phyloP scores from a whole-genome alignment of 2,797 vertebrate genomes.

The Rhinoraja longicauda region DNA sequence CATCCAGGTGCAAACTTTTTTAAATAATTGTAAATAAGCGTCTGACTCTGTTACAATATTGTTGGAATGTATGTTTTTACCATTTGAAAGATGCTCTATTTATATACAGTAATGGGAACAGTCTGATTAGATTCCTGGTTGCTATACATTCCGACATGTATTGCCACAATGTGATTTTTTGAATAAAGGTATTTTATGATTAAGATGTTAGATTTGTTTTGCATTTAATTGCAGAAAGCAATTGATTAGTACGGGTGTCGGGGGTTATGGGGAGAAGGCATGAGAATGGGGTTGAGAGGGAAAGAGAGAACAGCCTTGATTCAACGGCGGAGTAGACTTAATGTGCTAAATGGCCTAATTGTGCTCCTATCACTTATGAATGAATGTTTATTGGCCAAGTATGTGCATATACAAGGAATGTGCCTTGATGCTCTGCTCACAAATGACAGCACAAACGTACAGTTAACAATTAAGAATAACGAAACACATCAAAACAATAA shows the following conservation, averaged over 20 bases:
- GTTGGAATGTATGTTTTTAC: constrained; percentile 36
- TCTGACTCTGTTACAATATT: constrained; percentile 32
- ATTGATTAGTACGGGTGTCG: background rate
- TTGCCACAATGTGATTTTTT: constrained; percentile 30
- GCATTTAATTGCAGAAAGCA: background rate
- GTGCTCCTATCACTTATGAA: no score
- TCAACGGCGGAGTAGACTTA: no score
- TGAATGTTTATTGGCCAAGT: no score
- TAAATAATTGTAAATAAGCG: constrained; percentile 34
- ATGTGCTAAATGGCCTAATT: no score
- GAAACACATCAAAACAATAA: no score
- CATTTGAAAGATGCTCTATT: constrained; percentile 31
- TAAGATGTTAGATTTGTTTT: constrained; percentile 7
- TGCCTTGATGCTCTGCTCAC: no score
- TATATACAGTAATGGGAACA: constrained; percentile 32
- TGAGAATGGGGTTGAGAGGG: no score
- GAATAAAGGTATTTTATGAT: constrained; percentile 37
- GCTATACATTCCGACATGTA: constrained; percentile 38
- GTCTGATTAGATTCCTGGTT: background rate
- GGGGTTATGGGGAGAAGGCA: no score
- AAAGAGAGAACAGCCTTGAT: no score
- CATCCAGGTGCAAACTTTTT: constrained; percentile 22
- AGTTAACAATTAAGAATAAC: no score
- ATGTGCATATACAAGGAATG: no score
- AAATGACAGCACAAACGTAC: no score